These are phyloP conservation scores for Boloria selene DNA, from an alignment of 2,888 invertebrate species.

Conservation along the genomic window DNA sequence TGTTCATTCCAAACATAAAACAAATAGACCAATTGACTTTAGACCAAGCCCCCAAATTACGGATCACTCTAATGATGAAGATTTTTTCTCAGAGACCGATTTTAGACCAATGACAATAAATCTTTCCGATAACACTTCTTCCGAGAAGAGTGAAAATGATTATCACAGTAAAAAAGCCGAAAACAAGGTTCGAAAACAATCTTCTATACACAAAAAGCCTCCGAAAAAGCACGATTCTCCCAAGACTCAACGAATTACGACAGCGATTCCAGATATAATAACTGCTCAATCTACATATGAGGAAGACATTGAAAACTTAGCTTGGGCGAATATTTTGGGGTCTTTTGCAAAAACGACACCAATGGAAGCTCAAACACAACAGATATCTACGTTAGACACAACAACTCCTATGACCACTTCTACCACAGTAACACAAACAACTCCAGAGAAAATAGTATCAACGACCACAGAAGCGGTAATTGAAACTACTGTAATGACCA, in stretches of 20 bases:
- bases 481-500: slow-evolving; percentile 49
- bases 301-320: slow-evolving; percentile 53
- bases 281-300: slow-evolving; percentile 52
- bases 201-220: slow-evolving; percentile 51
- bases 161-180: slow-evolving; percentile 48
- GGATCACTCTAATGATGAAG: slow-evolving; percentile 61
- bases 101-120: slow-evolving; percentile 69
- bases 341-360: slow-evolving; percentile 74
- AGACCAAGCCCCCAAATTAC: slow-evolving; percentile 73
- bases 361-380: slow-evolving; percentile 57
- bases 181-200: slow-evolving; percentile 54
- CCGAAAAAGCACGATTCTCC: slow-evolving; percentile 60
- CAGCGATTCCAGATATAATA: slow-evolving; percentile 62
- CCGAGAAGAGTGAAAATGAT: slow-evolving; percentile 44
- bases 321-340: slow-evolving; percentile 67
- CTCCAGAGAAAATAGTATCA: slow-evolving; percentile 37
- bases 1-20: slow-evolving; percentile 54
- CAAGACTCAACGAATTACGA: slow-evolving; percentile 53
- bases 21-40: slow-evolving; percentile 60
- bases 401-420: slow-evolving; percentile 43
- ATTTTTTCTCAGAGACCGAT: slow-evolving; percentile 58
- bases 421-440: slow-evolving; percentile 41
- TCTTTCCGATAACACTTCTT: slow-evolving; percentile 49
- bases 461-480: slow-evolving; percentile 45
- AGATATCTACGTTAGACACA: slow-evolving; percentile 45